A percentile compares a stretch with the other conserved stretches of the same genome.
Conservation (phyloP, 2,888 invertebrate species). For the Meteorus cinctellus region DNA sequence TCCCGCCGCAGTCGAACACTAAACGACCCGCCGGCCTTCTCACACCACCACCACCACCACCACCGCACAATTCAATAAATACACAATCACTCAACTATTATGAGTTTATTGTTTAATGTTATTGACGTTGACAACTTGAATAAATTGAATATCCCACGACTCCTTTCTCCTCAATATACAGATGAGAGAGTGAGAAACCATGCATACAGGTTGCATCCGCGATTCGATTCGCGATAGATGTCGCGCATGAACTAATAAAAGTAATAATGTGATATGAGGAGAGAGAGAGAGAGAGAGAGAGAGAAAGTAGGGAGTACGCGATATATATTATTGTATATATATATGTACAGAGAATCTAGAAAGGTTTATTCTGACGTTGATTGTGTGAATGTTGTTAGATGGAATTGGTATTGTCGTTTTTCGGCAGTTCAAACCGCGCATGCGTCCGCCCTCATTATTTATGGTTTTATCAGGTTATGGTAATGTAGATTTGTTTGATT, state of each 20-base stretch:
- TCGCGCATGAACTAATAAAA: constrained; percentile 39
- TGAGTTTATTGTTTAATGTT: constrained; percentile 22
- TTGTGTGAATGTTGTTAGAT: background rate
- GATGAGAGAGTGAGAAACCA: constrained; percentile 42
- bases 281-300: background rate
- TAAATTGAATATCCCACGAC: constrained; percentile 17
- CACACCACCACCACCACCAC: constrained; percentile 15
- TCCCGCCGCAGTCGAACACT: constrained; percentile 34
- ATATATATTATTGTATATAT: background rate
- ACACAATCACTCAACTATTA: constrained; percentile 1
- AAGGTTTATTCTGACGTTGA: background rate
- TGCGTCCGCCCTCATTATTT: no score
- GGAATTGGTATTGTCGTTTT: background rate
- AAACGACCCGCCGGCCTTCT: constrained; percentile 35
- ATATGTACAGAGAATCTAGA: background rate
- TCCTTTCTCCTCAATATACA: constrained; percentile 18
- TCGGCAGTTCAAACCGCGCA: no score
- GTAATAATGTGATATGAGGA: background rate
- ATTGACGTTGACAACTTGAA: constrained; percentile 27
- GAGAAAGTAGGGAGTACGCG: background rate
- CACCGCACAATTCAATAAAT: background rate
- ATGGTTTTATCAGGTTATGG: no score
- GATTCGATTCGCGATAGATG: constrained; percentile 52
- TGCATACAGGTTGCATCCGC: constrained; percentile 57
- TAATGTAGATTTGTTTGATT: no score